These are phyloP conservation scores for Nomada goodeniana DNA, from an alignment of 2,888 invertebrate species.

Conservation along the genomic window DNA sequence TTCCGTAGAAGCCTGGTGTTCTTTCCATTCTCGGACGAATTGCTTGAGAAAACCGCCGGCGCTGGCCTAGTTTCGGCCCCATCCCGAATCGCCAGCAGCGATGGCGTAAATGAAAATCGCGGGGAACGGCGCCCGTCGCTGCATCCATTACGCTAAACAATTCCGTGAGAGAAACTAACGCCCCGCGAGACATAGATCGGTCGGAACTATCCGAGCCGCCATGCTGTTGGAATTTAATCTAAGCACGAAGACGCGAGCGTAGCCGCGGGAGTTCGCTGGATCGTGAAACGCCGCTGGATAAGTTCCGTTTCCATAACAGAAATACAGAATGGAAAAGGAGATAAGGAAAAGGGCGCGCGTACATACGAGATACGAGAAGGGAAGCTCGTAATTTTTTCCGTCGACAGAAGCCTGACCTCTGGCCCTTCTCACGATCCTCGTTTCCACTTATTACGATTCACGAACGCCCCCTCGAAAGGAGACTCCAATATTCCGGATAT, in stretches of 20 bases:
- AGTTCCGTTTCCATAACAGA: conserved; percentile 38
- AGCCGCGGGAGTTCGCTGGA: conserved; percentile 52
- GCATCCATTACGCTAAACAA: conserved; percentile 22
- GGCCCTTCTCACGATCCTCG: conserved; percentile 25
- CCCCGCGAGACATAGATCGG: conserved; percentile 20
- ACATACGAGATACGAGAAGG: no score
- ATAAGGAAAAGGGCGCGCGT: background rate
- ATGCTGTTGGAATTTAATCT: conserved; percentile 55
- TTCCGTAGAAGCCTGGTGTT: background rate
- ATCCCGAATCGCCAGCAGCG: conserved; percentile 33
- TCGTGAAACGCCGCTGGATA: conserved; percentile 44
- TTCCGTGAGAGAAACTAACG: background rate
- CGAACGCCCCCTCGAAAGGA: conserved; percentile 49
- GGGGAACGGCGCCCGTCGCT: background rate
- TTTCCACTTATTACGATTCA: conserved; percentile 68
- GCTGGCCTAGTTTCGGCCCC: conserved; percentile 23
- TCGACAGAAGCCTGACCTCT: conserved; percentile 51
- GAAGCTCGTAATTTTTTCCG: conserved; percentile 59
- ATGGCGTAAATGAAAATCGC: conserved; percentile 15
- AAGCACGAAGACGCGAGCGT: conserved; percentile 47
- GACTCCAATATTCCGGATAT: conserved; percentile 73
- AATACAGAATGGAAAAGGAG: background rate
- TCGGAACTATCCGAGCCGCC: conserved; percentile 38
- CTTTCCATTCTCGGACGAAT: background rate
- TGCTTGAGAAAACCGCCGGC: background rate